Conservation (phyloP, 1,140 invertebrate species). For the Panulirus ornatus region DNA sequence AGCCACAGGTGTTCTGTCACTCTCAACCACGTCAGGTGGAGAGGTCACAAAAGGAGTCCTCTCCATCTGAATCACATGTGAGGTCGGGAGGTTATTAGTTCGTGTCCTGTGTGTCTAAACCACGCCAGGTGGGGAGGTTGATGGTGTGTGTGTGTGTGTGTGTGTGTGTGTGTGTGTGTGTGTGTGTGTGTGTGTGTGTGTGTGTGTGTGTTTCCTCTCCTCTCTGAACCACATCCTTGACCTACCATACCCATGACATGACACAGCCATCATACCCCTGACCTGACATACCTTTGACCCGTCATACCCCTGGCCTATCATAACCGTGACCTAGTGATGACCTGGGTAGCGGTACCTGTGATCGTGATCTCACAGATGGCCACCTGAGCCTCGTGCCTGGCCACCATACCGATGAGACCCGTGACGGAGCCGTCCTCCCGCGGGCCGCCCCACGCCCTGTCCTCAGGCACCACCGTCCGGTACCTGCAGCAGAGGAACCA, state of each 20-base stretch:
- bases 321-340: neutral
- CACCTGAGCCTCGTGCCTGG: slow-evolving; percentile 35
- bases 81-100: too few relatives aligned
- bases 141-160: too few relatives aligned
- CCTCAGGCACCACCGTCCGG: neutral
- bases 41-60: too few relatives aligned
- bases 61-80: too few relatives aligned
- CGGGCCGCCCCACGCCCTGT: slow-evolving; percentile 41
- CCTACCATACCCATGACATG: neutral
- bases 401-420: slow-evolving; percentile 40
- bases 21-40: too few relatives aligned
- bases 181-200: neutral
- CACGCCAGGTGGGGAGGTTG: too few relatives aligned
- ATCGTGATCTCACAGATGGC: slow-evolving; percentile 54
- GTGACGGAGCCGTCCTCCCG: slow-evolving; percentile 17
- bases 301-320: neutral
- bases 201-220: too few relatives aligned
- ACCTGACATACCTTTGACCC: neutral
- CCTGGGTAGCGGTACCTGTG: slow-evolving; percentile 11
- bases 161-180: too few relatives aligned
- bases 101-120: too few relatives aligned
- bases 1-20: too few relatives aligned
- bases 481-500: slow-evolving; percentile 2
- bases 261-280: too few relatives aligned
- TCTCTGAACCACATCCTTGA: neutral